These are phyloP conservation scores for Heterocephalus glaber DNA, from an alignment of 2,113 vertebrate genomes.

Conservation along the genomic window DNA sequence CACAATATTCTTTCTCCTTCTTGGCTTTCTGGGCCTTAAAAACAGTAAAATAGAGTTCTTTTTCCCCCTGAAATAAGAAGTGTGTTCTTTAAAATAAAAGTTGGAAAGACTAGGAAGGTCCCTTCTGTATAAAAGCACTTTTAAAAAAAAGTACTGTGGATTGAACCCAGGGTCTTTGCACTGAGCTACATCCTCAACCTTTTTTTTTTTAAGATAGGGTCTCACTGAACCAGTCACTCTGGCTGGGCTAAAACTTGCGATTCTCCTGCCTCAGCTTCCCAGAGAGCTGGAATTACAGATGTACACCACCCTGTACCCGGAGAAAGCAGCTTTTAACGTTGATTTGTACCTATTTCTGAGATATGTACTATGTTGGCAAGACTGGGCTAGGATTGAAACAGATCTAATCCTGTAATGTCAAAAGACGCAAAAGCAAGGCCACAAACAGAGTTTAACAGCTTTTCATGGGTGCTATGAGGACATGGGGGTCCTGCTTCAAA, in stretches of 20 bases:
- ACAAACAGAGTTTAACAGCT: not conserved
- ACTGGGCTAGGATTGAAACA: not conserved
- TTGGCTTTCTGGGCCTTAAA: not conserved
- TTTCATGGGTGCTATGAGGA: not conserved
- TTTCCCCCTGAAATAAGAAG: not conserved
- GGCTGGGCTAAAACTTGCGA: not conserved
- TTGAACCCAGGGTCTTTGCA: not conserved
- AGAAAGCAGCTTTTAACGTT: not conserved
- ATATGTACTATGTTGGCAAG: not conserved
- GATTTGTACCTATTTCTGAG: not conserved
- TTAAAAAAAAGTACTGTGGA: not conserved
- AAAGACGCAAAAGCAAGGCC: not conserved
- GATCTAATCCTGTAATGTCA: not conserved
- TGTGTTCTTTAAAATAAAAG: not conserved
- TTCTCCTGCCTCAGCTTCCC: not conserved
- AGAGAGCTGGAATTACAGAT: not conserved
- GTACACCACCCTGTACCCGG: not conserved
- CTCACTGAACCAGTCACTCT: not conserved
- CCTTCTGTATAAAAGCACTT: not conserved
- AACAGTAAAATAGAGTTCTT: not conserved
- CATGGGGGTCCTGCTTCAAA: accelerated
- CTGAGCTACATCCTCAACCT: not conserved
- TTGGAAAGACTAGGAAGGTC: not conserved
- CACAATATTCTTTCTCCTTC: too few relatives aligned
- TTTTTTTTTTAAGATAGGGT: not conserved